phyloP scores from a whole-genome alignment of 1,140 invertebrate species.

The Pristionchus pacificus region DNA sequence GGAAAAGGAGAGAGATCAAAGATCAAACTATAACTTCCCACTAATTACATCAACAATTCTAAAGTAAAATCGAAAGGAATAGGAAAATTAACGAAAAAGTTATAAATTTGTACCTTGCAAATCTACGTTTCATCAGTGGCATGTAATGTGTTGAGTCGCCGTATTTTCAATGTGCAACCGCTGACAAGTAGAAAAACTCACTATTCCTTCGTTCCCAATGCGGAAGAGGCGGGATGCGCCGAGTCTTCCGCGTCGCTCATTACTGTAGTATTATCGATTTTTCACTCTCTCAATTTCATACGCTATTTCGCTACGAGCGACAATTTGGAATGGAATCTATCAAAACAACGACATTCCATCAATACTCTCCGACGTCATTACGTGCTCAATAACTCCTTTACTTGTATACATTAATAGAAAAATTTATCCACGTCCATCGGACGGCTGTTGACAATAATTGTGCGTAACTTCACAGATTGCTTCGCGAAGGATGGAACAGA shows the following conservation, averaged over 20 bases:
- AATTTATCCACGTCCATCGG: too few relatives aligned
- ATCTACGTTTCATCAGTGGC: neutral
- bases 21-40: too few relatives aligned
- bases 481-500: too few relatives aligned
- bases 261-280: neutral
- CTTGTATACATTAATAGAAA: neutral
- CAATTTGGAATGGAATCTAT: neutral
- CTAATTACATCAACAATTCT: too few relatives aligned
- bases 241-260: constrained; percentile 39
- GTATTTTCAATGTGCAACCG: neutral
- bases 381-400: neutral
- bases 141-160: neutral
- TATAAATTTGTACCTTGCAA: neutral
- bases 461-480: too few relatives aligned
- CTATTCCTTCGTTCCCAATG: constrained; percentile 75
- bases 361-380: neutral
- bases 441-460: too few relatives aligned
- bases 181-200: constrained; percentile 58
- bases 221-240: constrained; percentile 62
- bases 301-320: neutral
- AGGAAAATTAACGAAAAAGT: constrained; percentile 20
- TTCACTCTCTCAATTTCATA: too few relatives aligned
- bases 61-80: constrained; percentile 33
- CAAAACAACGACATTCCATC: neutral
- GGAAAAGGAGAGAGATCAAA: too few relatives aligned